Evolutionary conservation across 2,888 invertebrate genomes (phyloP).

Genomic region (Liposcelis brunnea): DNA sequence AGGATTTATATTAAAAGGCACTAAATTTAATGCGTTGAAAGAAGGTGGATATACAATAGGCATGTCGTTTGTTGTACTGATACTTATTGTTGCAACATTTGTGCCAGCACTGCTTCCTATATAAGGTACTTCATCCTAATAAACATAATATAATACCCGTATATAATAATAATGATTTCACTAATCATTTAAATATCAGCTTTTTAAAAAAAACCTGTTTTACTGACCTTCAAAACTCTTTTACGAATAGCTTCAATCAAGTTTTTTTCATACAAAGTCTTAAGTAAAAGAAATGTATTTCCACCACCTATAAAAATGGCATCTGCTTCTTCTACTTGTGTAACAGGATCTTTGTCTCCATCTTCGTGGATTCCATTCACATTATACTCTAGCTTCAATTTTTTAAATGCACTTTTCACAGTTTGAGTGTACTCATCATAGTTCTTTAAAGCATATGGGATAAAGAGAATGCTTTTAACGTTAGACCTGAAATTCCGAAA

Average conservation of each 20-base stretch:
- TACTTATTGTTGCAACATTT: conserved; percentile 62
- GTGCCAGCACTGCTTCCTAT: conserved; percentile 70
- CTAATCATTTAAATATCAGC: not conserved
- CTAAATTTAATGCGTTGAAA: conserved; percentile 50
- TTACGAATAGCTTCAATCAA: conserved; percentile 43
- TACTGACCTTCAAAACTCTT: conserved; percentile 33
- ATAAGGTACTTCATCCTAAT: conserved; percentile 42
- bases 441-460: conserved; percentile 55
- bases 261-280: conserved; percentile 47
- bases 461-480: conserved; percentile 46
- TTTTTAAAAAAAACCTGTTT: not conserved
- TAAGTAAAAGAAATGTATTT: conserved; percentile 59
- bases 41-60: conserved; percentile 62
- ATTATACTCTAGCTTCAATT: conserved; percentile 43
- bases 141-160: conserved; percentile 5
- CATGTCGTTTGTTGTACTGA: conserved; percentile 78
- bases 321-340: conserved; percentile 41
- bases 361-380: conserved; percentile 45
- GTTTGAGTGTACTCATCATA: conserved; percentile 45
- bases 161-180: not conserved
- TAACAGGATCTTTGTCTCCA: conserved; percentile 32
- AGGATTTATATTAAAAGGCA: conserved; percentile 73
- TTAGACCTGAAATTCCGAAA: conserved; percentile 35
- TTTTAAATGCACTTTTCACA: conserved; percentile 37
- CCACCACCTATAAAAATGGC: conserved; percentile 67